Conservation (phyloP, 1,140 invertebrate species). For the Nautilus pompilius region DNA sequence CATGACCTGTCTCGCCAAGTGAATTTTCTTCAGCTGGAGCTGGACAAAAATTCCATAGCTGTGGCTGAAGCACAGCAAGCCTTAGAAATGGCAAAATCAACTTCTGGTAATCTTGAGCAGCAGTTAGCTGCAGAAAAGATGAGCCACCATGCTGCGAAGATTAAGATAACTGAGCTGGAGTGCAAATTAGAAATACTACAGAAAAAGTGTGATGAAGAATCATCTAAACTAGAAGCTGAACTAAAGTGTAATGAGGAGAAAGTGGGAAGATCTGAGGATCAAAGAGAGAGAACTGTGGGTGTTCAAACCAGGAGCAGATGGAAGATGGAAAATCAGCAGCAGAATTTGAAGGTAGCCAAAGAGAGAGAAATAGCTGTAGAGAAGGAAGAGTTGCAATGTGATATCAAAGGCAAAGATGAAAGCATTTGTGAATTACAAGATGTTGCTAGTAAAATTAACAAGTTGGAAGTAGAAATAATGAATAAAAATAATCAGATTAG, state of each 20-base stretch:
- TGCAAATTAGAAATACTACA: constrained; percentile 9
- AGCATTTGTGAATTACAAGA: too few relatives aligned
- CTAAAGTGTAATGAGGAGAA: constrained; percentile 7
- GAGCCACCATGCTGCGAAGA: constrained; percentile 6
- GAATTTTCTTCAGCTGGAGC: constrained; percentile 21
- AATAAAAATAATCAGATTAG: too few relatives aligned
- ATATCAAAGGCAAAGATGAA: too few relatives aligned
- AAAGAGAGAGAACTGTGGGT: too few relatives aligned
- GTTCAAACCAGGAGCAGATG: too few relatives aligned
- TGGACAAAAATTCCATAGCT: constrained; percentile 19
- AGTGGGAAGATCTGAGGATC: too few relatives aligned
- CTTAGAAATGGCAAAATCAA: constrained; percentile 14
- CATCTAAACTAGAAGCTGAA: background rate
- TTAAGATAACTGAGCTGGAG: constrained; percentile 6
- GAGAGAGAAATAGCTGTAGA: too few relatives aligned
- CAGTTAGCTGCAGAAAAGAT: constrained; percentile 7
- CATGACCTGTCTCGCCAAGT: constrained; percentile 20
- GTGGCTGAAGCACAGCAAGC: constrained; percentile 20
- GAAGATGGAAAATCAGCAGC: too few relatives aligned
- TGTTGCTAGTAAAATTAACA: too few relatives aligned
- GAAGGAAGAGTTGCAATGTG: too few relatives aligned
- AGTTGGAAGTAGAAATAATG: too few relatives aligned
- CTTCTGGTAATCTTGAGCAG: constrained; percentile 10
- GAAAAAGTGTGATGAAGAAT: constrained; percentile 3
- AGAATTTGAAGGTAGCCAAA: too few relatives aligned